Evolutionary conservation across 2,113 vertebrate species (phyloP).

Genomic region (Origma solitaria): DNA sequence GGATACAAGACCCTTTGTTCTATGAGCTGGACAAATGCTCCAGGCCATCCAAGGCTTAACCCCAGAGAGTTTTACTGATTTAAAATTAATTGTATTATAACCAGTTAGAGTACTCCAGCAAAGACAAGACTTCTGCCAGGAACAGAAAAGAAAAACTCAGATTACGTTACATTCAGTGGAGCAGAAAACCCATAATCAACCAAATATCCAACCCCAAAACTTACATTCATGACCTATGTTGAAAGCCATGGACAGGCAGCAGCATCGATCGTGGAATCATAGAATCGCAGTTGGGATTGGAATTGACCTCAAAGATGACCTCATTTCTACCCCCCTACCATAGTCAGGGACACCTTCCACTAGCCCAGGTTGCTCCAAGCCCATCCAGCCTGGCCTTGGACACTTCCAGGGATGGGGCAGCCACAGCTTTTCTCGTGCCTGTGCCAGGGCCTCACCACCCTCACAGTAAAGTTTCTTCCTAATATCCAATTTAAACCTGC

Average conservation of each 20-base stretch:
- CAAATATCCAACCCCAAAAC: neutral
- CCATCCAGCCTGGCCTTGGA: neutral
- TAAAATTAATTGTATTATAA: neutral
- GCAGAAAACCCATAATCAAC: neutral
- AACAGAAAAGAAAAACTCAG: neutral
- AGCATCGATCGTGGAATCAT: neutral
- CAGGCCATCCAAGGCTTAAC: neutral
- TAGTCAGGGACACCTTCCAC: neutral
- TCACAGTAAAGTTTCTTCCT: neutral
- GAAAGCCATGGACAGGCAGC: neutral
- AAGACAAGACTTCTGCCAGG: neutral
- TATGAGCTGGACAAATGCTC: neutral
- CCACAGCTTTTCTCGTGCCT: neutral
- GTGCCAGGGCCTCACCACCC: neutral
- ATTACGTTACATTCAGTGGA: neutral
- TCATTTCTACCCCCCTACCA: accelerated
- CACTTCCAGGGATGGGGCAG: neutral
- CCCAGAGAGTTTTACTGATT: neutral
- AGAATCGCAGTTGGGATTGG: neutral
- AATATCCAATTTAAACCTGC: neutral
- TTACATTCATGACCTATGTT: accelerated
- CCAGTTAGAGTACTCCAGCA: neutral
- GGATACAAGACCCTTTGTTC: constrained; percentile 15
- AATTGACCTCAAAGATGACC: neutral
- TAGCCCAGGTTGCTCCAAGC: neutral